phyloP scores from a whole-genome alignment of 2,888 invertebrate species.

The Nephrotoma guestfalica region DNA sequence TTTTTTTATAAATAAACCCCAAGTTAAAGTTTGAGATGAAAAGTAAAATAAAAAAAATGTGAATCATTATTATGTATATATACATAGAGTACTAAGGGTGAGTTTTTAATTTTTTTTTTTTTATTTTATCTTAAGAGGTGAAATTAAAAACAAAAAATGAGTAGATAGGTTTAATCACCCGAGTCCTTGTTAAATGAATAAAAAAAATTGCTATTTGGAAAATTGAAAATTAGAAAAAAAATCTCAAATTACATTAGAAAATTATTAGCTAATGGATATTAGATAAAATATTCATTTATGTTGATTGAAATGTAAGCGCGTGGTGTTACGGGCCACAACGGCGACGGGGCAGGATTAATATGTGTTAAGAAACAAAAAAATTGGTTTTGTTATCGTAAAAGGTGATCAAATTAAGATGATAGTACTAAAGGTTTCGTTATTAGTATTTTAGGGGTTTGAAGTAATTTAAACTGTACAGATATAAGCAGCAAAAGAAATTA shows the following conservation, averaged over 20 bases:
- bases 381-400: background rate
- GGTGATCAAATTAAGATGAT: background rate
- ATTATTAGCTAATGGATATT: background rate
- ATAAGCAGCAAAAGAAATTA: background rate
- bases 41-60: background rate
- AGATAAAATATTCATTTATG: background rate
- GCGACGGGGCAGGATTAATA: background rate
- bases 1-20: background rate
- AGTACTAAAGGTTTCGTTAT: background rate
- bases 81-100: background rate
- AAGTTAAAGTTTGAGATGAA: background rate
- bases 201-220: background rate
- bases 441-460: background rate
- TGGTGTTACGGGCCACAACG: background rate
- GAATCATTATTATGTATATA: background rate
- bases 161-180: constrained; percentile 3
- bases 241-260: constrained; percentile 2
- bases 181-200: background rate
- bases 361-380: background rate
- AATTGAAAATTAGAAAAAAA: constrained; percentile 1
- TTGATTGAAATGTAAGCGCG: background rate
- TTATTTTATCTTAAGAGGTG: background rate
- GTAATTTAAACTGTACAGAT: too few relatives aligned
- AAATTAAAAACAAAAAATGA: background rate
- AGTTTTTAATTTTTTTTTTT: background rate